A percentile compares a stretch with the other conserved stretches of the same genome.
phyloP scores from a whole-genome alignment of 2,797 vertebrate genomes.

The Psittacula echo region DNA sequence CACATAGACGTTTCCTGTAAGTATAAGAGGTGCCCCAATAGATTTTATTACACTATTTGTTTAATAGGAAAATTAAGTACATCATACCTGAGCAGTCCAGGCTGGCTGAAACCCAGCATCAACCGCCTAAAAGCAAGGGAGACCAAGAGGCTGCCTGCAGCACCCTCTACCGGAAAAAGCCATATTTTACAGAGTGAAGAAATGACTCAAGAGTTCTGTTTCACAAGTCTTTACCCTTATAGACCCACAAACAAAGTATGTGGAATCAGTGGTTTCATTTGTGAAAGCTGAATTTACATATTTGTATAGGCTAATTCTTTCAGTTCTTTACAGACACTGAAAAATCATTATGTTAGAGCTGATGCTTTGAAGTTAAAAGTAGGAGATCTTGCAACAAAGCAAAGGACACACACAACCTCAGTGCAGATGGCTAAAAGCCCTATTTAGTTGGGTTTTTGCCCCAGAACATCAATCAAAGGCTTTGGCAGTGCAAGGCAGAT shows the following conservation, averaged over 20 bases:
- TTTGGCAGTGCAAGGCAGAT: neutral
- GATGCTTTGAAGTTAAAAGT: neutral
- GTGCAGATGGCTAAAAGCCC: neutral
- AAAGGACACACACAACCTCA: neutral
- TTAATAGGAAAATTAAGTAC: neutral
- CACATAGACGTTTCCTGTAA: fast-evolving
- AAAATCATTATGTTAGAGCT: fast-evolving
- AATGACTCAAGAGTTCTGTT: too few relatives aligned
- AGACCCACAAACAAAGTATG: fast-evolving
- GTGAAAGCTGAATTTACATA: neutral
- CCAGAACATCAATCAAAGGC: neutral
- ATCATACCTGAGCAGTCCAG: neutral
- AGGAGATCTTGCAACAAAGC: neutral
- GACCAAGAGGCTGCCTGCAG: neutral
- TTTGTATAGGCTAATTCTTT: neutral
- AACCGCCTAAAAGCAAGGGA: fast-evolving
- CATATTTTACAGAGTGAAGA: fast-evolving
- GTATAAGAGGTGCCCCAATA: fast-evolving
- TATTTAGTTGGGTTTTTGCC: fast-evolving
- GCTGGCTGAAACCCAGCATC: fast-evolving
- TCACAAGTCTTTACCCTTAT: too few relatives aligned
- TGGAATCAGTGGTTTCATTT: fast-evolving
- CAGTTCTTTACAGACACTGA: neutral
- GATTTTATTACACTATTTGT: neutral
- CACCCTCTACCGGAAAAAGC: constrained; percentile 29